phyloP scores from a whole-genome alignment of 2,797 vertebrate species.

The Cacajao melanocephalus region DNA sequence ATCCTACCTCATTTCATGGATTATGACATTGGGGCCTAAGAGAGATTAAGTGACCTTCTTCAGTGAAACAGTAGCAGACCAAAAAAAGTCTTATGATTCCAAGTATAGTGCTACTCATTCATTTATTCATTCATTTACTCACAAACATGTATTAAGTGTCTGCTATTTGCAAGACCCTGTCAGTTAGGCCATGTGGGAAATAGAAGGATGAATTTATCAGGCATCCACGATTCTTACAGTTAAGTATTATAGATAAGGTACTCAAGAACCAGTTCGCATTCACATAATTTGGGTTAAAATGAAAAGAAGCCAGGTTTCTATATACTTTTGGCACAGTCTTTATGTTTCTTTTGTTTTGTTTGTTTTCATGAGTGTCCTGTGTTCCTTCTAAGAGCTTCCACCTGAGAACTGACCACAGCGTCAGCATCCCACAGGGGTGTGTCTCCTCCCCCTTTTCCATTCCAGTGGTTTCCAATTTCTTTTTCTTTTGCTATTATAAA shows the following conservation, averaged over 20 bases:
- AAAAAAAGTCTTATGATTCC: background rate
- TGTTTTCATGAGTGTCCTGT: background rate
- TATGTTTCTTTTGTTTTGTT: background rate
- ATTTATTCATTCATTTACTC: background rate
- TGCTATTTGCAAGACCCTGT: background rate
- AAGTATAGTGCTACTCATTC: background rate
- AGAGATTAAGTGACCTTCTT: background rate
- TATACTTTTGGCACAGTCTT: background rate
- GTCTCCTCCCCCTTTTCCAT: background rate
- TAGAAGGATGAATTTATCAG: background rate
- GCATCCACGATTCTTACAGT: background rate
- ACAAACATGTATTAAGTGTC: background rate
- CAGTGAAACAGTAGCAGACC: background rate
- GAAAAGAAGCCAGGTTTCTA: background rate
- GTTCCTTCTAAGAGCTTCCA: background rate
- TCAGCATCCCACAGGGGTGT: background rate
- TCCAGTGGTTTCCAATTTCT: background rate
- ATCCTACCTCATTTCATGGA: background rate
- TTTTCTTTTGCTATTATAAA: background rate
- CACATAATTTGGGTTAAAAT: background rate
- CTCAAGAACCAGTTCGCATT: background rate
- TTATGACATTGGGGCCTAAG: background rate
- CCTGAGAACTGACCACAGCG: background rate
- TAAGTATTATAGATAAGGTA: background rate
- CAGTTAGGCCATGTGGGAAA: background rate